A percentile compares a stretch with the other conserved stretches of the same genome.
Evolutionary conservation across 1,140 invertebrate species (phyloP).

Genomic region (Temnothorax longispinosus): DNA sequence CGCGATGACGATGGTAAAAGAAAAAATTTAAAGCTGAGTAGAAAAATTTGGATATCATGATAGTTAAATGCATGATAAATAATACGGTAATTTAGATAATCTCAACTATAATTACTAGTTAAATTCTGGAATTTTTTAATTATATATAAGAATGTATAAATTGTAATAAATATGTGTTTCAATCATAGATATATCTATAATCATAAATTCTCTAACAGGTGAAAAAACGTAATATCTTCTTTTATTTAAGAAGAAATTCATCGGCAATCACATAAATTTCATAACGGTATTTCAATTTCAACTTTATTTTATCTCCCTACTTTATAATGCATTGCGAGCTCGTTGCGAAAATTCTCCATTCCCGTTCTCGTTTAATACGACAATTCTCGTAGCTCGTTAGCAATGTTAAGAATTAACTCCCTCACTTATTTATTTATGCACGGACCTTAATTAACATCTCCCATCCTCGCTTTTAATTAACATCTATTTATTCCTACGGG

Average conservation of each 20-base stretch:
- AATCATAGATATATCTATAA: neutral
- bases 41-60: neutral
- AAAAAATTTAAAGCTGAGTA: neutral
- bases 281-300: constrained; percentile 37
- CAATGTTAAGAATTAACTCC: constrained; percentile 61
- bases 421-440: constrained; percentile 58
- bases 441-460: constrained; percentile 56
- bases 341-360: constrained; percentile 46
- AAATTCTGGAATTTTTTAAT: neutral
- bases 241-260: neutral
- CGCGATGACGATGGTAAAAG: no score
- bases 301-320: constrained; percentile 14
- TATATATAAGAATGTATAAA: no score
- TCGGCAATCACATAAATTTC: constrained; percentile 38
- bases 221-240: neutral
- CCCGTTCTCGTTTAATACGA: constrained; percentile 49
- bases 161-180: neutral
- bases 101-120: neutral
- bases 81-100: neutral
- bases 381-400: constrained; percentile 62
- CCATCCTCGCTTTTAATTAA: constrained; percentile 58
- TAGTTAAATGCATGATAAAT: neutral
- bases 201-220: neutral
- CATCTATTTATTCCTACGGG: constrained; percentile 52
- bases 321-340: constrained; percentile 29